Conservation (phyloP, 2,113 vertebrate genomes). For the Scomber colias region DNA sequence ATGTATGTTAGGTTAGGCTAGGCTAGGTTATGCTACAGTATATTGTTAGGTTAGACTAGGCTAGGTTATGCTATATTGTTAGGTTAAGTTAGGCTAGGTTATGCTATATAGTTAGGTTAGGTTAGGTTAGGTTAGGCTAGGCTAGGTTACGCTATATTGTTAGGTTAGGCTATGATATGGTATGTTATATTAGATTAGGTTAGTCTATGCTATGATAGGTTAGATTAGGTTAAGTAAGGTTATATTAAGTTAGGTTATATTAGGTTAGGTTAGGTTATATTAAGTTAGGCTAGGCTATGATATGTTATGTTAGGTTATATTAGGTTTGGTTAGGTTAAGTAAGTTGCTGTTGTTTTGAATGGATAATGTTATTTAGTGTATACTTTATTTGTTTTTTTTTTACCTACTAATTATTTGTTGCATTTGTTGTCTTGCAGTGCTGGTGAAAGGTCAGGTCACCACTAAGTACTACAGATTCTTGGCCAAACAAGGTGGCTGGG, state of each 20-base stretch:
- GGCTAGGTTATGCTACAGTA: neutral
- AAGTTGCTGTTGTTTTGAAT: neutral
- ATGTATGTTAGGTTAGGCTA: neutral
- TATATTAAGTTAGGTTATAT: neutral
- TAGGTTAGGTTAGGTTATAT: neutral
- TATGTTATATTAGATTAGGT: neutral
- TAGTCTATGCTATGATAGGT: neutral
- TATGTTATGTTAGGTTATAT: neutral
- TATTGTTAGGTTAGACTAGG: neutral
- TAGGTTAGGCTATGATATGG: neutral
- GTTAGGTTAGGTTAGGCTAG: neutral
- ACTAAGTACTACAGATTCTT: conserved; percentile 98
- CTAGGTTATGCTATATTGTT: neutral
- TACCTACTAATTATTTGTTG: neutral
- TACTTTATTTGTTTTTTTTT: neutral
- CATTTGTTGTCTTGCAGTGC: conserved; percentile 88
- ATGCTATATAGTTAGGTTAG: no score
- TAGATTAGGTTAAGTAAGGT: neutral
- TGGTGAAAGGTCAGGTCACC: conserved; percentile 98
- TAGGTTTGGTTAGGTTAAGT: neutral
- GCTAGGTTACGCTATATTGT: no score
- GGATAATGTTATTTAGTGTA: neutral
- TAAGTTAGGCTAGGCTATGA: neutral
- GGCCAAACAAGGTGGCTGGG: conserved; percentile 97
- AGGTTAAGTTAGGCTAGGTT: neutral